A percentile compares a stretch with the other conserved stretches of the same genome.
These are phyloP conservation scores for Cheilosia vernalis DNA, from an alignment of 2,888 invertebrate species.

Conservation along the genomic window DNA sequence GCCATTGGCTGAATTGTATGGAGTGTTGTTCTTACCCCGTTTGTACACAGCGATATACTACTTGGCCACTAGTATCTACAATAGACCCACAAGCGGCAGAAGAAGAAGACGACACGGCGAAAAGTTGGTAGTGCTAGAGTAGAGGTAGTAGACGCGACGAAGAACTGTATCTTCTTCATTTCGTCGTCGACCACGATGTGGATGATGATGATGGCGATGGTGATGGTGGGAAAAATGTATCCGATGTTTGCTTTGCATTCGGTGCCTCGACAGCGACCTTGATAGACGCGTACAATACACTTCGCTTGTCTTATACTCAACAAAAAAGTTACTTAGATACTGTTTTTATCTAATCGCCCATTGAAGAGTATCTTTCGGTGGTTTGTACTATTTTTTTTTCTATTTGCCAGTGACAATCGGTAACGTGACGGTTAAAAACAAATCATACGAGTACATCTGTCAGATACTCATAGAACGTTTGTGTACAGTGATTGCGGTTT, in stretches of 20 bases:
- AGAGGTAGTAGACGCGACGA: slow-evolving; percentile 32
- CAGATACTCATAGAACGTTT: slow-evolving; percentile 47
- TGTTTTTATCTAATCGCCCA: slow-evolving; percentile 19
- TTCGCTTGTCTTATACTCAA: slow-evolving; percentile 56
- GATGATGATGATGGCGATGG: slow-evolving; percentile 64
- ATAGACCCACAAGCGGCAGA: not conserved
- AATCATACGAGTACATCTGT: slow-evolving; percentile 5
- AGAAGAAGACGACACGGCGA: slow-evolving; percentile 1
- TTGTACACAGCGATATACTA: slow-evolving; percentile 32
- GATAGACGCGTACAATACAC: slow-evolving; percentile 82
- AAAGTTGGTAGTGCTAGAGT: slow-evolving; percentile 27
- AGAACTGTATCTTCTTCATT: slow-evolving; percentile 74
- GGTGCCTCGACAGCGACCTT: slow-evolving; percentile 83
- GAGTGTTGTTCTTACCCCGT: slow-evolving; percentile 22
- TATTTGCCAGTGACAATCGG: slow-evolving; percentile 48
- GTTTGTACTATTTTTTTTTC: slow-evolving; percentile 11
- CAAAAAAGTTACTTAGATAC: slow-evolving; percentile 44
- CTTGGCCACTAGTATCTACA: slow-evolving; percentile 26
- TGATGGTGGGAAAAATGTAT: slow-evolving; percentile 76
- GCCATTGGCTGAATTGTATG: slow-evolving; percentile 32
- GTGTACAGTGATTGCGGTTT: slow-evolving; percentile 9
- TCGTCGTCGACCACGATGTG: slow-evolving; percentile 68
- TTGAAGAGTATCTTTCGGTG: slow-evolving; percentile 30
- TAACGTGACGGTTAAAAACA: slow-evolving; percentile 45
- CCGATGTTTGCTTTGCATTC: slow-evolving; percentile 78